phyloP scores from a whole-genome alignment of 2,888 invertebrate genomes.

The Caenorhabditis angaria region DNA sequence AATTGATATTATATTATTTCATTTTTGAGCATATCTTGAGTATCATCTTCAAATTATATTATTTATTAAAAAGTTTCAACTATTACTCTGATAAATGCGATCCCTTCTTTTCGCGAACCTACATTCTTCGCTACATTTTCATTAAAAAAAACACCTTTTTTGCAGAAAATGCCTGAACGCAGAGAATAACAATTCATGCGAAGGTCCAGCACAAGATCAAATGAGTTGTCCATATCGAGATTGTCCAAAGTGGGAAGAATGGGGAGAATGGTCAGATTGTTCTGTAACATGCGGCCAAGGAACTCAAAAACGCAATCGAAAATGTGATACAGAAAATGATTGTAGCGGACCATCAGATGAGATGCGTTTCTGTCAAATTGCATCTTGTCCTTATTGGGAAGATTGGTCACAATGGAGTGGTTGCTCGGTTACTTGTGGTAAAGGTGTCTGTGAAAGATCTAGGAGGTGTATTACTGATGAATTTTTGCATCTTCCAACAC shows the following conservation, averaged over 20 bases:
- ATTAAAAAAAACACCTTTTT: not conserved
- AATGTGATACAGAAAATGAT: conserved; percentile 43
- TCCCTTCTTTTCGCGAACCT: too few relatives aligned
- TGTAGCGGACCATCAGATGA: conserved; percentile 46
- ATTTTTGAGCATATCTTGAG: too few relatives aligned
- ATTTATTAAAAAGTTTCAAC: too few relatives aligned
- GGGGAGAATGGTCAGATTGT: conserved; percentile 58
- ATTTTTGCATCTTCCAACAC: conserved; percentile 53
- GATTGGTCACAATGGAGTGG: conserved; percentile 60
- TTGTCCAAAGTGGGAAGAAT: conserved; percentile 59
- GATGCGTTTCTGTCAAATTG: conserved; percentile 54
- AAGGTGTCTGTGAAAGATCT: conserved; percentile 53
- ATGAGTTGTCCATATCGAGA: conserved; percentile 57
- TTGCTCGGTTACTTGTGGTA: conserved; percentile 58
- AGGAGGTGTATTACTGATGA: conserved; percentile 59
- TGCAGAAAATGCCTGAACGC: conserved; percentile 51
- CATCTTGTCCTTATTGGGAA: conserved; percentile 59
- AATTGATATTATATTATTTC: not conserved
- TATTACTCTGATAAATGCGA: too few relatives aligned
- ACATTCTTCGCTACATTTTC: not conserved
- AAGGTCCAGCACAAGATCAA: conserved; percentile 60
- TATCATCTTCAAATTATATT: too few relatives aligned
- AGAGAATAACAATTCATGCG: conserved; percentile 42
- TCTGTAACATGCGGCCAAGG: conserved; percentile 58
- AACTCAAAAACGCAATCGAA: conserved; percentile 44